Evolutionary conservation across 1,140 invertebrate species (phyloP).

Genomic region (Dreissena polymorpha): DNA sequence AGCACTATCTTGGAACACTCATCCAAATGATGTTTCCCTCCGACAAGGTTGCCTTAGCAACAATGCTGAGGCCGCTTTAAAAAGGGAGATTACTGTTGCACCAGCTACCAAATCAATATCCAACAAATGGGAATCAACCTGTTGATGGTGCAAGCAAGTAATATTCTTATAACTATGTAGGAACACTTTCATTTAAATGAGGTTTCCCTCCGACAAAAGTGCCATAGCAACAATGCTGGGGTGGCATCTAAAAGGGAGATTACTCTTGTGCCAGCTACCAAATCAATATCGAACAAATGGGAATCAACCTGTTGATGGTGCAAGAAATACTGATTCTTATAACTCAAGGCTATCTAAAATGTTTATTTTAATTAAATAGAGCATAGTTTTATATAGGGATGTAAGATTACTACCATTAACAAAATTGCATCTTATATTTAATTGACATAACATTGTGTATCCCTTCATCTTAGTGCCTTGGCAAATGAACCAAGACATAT

Average conservation of each 20-base stretch:
- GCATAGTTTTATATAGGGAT: too few species aligned
- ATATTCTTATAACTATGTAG: too few species aligned
- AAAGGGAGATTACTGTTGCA: constrained; percentile 40
- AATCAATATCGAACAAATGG: not conserved
- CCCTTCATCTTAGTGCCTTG: too few species aligned
- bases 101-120: constrained; percentile 43
- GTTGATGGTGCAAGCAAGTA: too few species aligned
- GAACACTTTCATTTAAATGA: too few species aligned
- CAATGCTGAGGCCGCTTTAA: not conserved
- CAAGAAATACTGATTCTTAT: not conserved
- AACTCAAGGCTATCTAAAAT: not conserved
- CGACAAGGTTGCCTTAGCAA: not conserved
- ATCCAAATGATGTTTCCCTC: constrained; percentile 5
- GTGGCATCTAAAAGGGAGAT: constrained; percentile 8
- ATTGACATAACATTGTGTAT: too few species aligned
- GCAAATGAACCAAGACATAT: not conserved
- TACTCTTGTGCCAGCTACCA: constrained; percentile 5
- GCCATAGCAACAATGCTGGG: too few species aligned
- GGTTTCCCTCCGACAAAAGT: too few species aligned
- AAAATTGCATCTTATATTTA: too few species aligned
- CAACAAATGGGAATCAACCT: not conserved
- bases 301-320: not conserved
- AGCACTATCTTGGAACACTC: too few species aligned
- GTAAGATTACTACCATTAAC: too few species aligned
- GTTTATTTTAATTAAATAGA: too few species aligned